A percentile compares a stretch with the other conserved stretches of the same genome.
phyloP scores from a whole-genome alignment of 2,113 vertebrate species.

The Ranitomeya imitator region DNA sequence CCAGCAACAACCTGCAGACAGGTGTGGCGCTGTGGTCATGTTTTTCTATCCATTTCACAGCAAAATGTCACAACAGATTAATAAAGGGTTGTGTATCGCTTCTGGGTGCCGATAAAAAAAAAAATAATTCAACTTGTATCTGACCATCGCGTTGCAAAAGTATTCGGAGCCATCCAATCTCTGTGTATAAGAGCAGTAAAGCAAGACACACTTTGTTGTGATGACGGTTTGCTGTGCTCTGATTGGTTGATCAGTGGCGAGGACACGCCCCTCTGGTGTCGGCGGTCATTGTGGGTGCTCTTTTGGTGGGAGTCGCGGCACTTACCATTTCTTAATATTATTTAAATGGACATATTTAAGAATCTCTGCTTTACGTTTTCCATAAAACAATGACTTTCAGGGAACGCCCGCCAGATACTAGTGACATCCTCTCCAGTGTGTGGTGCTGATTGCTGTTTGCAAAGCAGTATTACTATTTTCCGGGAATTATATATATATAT shows the following conservation, averaged over 20 bases:
- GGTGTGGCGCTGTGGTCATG: too few relatives aligned
- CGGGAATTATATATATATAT: background rate
- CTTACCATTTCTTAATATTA: background rate
- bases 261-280: background rate
- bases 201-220: background rate
- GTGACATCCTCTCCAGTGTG: background rate
- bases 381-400: background rate
- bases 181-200: background rate
- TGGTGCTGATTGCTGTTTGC: slow-evolving; percentile 16
- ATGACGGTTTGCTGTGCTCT: slow-evolving; percentile 8
- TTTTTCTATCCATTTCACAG: background rate
- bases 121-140: background rate
- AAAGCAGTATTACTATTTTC: slow-evolving; percentile 31
- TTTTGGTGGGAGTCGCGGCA: background rate
- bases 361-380: background rate
- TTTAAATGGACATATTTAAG: slow-evolving; percentile 10
- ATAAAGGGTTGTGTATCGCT: background rate
- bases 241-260: background rate
- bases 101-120: background rate
- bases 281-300: background rate
- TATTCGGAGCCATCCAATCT: background rate
- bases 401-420: background rate
- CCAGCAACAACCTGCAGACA: too few relatives aligned
- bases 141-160: background rate
- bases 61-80: too few relatives aligned